A percentile compares a stretch with the other conserved stretches of the same genome.
Evolutionary conservation across 2,113 vertebrate species (phyloP).

Genomic region (Hipposideros armiger): DNA sequence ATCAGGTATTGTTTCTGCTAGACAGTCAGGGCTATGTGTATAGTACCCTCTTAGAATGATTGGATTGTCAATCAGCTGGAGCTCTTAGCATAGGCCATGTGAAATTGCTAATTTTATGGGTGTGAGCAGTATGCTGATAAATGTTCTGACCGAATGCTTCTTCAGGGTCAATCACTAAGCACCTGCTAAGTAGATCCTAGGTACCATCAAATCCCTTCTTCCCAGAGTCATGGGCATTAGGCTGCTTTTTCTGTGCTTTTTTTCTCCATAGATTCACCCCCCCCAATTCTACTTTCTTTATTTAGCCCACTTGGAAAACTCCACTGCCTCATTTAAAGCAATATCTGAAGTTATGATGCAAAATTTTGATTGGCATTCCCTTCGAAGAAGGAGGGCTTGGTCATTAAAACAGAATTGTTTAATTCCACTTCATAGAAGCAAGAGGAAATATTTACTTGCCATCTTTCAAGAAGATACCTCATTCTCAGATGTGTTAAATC

Average conservation of each 20-base stretch:
- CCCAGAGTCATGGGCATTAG: background rate
- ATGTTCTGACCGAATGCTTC: background rate
- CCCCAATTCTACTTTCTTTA: background rate
- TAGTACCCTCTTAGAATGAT: background rate
- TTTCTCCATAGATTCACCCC: background rate
- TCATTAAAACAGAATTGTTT: constrained; percentile 18
- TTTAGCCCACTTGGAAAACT: background rate
- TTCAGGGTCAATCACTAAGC: background rate
- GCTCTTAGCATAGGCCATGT: background rate
- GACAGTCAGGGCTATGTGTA: background rate
- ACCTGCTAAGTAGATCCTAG: background rate
- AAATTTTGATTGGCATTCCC: background rate
- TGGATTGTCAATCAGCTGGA: background rate
- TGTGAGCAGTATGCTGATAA: background rate
- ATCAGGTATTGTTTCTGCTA: background rate
- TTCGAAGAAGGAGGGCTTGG: background rate
- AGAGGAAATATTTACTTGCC: background rate
- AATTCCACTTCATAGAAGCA: background rate
- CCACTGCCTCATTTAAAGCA: background rate
- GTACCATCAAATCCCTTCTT: background rate
- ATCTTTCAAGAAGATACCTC: background rate
- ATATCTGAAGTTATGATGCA: background rate
- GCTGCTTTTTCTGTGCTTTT: background rate
- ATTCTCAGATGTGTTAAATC: background rate
- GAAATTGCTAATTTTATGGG: background rate